phyloP scores from a whole-genome alignment of 2,888 invertebrate species.

The Melanchra persicariae region DNA sequence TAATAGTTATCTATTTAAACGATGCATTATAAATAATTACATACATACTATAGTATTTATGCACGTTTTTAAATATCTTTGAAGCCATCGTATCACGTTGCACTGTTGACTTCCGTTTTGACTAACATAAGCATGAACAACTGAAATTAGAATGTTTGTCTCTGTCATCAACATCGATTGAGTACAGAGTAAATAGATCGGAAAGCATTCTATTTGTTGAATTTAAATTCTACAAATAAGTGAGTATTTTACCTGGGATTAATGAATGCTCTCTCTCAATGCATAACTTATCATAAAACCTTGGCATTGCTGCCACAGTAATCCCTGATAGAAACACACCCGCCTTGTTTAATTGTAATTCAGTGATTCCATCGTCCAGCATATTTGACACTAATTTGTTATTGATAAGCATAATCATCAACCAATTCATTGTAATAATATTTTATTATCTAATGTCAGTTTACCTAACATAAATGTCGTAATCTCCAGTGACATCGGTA shows the following conservation, averaged over 20 bases:
- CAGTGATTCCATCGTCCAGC: slow-evolving; percentile 1
- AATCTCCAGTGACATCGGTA: neutral
- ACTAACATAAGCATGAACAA: slow-evolving; percentile 2
- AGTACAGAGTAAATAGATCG: neutral
- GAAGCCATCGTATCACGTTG: slow-evolving; percentile 6
- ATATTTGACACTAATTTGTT: neutral
- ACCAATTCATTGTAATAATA: neutral
- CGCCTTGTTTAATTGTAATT: neutral
- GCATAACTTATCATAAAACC: neutral
- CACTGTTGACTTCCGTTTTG: slow-evolving; percentile 2
- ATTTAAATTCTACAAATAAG: neutral
- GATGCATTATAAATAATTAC: neutral
- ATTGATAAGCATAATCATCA: slow-evolving; percentile 10
- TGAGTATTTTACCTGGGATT: too few species aligned
- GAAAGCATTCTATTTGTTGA: neutral
- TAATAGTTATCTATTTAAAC: neutral
- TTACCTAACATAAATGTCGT: neutral
- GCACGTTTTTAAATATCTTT: slow-evolving; percentile 15
- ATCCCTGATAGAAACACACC: neutral
- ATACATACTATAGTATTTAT: neutral
- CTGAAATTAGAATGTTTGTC: slow-evolving; percentile 36
- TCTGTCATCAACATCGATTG: slow-evolving; percentile 11
- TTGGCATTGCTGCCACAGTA: neutral
- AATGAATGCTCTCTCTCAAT: too few species aligned
- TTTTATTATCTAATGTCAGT: neutral